Conservation (phyloP, 2,113 vertebrate genomes). For the Chinchilla lanigera region DNA sequence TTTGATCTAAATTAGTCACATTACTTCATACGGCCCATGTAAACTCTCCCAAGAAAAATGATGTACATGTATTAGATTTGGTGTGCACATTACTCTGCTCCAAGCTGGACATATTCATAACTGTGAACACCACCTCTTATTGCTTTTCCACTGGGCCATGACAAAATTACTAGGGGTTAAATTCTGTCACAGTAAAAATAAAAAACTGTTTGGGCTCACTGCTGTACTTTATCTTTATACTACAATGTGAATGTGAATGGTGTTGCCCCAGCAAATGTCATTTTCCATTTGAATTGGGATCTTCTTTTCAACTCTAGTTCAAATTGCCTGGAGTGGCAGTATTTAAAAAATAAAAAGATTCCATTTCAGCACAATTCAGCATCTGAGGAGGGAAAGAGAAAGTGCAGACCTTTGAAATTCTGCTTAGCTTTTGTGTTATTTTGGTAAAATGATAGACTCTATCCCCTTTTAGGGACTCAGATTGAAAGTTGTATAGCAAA, state of each 20-base stretch:
- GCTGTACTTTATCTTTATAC: conserved; percentile 70
- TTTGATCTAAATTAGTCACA: background rate
- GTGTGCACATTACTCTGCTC: conserved; percentile 23
- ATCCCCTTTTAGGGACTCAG: conserved; percentile 76
- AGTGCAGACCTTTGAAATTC: conserved; percentile 81
- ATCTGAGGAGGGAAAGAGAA: conserved; percentile 78
- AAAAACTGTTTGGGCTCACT: conserved; percentile 37
- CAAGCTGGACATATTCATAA: conserved; percentile 47
- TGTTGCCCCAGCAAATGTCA: conserved; percentile 69
- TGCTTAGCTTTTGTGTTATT: conserved; percentile 74
- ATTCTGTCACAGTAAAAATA: conserved; percentile 60
- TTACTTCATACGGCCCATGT: background rate
- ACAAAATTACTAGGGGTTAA: conserved; percentile 60
- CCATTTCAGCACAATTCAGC: conserved; percentile 81
- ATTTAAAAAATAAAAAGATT: conserved; percentile 82
- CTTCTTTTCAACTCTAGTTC: conserved; percentile 79
- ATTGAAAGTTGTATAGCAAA: conserved; percentile 82
- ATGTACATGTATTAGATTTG: background rate
- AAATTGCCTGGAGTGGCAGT: conserved; percentile 75
- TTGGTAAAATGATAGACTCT: conserved; percentile 80
- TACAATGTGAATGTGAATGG: conserved; percentile 51
- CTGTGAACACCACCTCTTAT: conserved; percentile 7
- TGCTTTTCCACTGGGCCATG: conserved; percentile 35
- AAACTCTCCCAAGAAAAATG: conserved; percentile 35
- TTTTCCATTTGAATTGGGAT: conserved; percentile 80